phyloP scores from a whole-genome alignment of 2,888 invertebrate genomes.

The Proisotoma minuta region DNA sequence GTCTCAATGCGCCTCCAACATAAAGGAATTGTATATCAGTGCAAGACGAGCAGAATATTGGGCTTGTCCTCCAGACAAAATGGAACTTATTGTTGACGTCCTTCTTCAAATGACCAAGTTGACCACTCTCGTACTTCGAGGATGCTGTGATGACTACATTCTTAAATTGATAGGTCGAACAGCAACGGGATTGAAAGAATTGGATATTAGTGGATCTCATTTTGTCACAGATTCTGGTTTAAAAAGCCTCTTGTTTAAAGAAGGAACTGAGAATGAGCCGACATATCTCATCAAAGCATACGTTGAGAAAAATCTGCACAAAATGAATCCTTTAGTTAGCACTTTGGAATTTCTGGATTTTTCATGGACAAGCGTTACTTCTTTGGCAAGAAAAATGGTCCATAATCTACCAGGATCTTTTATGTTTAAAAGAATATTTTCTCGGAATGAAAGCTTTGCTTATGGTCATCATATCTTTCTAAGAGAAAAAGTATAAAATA shows the following conservation, averaged over 20 bases:
- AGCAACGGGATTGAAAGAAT: constrained; percentile 14
- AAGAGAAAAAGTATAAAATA: constrained; percentile 16
- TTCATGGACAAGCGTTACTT: constrained; percentile 34
- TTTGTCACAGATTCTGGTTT: constrained; percentile 37
- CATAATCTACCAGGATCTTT: constrained; percentile 29
- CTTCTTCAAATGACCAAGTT: constrained; percentile 16
- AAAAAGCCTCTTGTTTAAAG: constrained; percentile 28
- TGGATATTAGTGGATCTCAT: constrained; percentile 39
- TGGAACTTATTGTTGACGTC: constrained; percentile 13
- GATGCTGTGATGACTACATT: constrained; percentile 34
- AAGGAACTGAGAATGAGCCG: constrained; percentile 22
- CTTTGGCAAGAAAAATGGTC: constrained; percentile 31
- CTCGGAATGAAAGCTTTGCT: constrained; percentile 19
- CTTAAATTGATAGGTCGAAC: constrained; percentile 29
- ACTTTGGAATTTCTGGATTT: constrained; percentile 31
- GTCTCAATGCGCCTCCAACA: constrained; percentile 16
- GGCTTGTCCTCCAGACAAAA: constrained; percentile 4
- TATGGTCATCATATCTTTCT: constrained; percentile 40
- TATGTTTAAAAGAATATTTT: constrained; percentile 27
- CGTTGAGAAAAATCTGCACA: constrained; percentile 32
- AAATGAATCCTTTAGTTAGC: constrained; percentile 28
- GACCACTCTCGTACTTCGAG: constrained; percentile 26
- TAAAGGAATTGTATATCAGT: constrained; percentile 28
- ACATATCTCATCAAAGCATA: constrained; percentile 34
- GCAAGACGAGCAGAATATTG: constrained; percentile 12